A percentile compares a stretch with the other conserved stretches of the same genome.
Evolutionary conservation across 2,113 vertebrate species (phyloP).

Genomic region (Lamprologus lemairii): DNA sequence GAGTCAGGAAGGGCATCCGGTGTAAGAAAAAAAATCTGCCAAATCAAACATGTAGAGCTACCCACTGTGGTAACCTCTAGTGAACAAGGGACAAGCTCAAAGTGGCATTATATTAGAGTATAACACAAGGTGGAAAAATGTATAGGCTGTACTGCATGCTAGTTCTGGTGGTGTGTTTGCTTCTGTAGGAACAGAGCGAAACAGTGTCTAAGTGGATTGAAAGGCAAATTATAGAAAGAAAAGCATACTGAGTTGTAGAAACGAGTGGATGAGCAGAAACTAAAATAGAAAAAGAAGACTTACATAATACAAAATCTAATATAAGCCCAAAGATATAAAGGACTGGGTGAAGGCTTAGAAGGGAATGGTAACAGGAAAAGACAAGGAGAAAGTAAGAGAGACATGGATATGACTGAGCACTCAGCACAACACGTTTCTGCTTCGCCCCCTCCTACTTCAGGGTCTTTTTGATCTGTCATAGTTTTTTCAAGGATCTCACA

Average conservation of each 20-base stretch:
- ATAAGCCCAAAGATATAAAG: neutral
- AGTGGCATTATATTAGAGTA: neutral
- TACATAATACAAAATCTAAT: neutral
- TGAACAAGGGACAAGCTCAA: neutral
- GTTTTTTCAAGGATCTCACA: conserved; percentile 13
- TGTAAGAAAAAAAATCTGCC: neutral
- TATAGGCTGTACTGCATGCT: neutral
- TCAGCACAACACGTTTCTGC: conserved; percentile 5
- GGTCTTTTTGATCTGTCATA: conserved; percentile 26
- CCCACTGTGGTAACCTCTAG: neutral
- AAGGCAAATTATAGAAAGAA: neutral
- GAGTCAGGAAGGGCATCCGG: neutral
- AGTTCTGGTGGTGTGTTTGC: neutral
- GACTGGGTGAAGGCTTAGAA: neutral
- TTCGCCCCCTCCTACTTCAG: conserved; percentile 15
- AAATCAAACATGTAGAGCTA: neutral
- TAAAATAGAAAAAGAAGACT: neutral
- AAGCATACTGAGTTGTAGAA: neutral
- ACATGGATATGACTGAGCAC: conserved; percentile 1
- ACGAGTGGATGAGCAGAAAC: neutral
- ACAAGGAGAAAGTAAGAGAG: neutral
- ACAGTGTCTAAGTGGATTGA: neutral
- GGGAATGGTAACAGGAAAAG: neutral
- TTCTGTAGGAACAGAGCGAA: neutral
- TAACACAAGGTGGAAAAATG: neutral